Conservation (phyloP, 2,888 invertebrate genomes). For the Globia sparganii region DNA sequence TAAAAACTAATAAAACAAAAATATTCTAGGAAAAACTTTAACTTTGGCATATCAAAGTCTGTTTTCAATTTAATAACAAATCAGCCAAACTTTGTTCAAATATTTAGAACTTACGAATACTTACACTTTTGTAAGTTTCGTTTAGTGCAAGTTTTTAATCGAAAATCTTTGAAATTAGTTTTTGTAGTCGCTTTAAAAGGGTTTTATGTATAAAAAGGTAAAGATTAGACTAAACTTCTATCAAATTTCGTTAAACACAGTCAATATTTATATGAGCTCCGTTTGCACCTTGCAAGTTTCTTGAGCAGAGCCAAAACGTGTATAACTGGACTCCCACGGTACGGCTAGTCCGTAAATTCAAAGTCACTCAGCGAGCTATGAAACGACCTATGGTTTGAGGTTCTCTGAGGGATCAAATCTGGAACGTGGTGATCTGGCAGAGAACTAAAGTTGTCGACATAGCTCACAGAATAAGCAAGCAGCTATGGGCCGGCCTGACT, state of each 20-base stretch:
- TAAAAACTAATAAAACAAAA: constrained; percentile 5
- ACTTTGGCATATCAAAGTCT: constrained; percentile 42
- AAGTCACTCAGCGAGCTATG: too few relatives aligned
- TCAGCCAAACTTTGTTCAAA: constrained; percentile 38
- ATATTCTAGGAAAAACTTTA: constrained; percentile 22
- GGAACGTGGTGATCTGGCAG: too few relatives aligned
- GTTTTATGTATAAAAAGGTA: not conserved
- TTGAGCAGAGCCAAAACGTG: not conserved
- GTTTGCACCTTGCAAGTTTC: not conserved
- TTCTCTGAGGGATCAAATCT: too few relatives aligned
- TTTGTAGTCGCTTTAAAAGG: constrained; percentile 16
- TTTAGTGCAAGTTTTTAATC: constrained; percentile 25
- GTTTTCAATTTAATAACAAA: constrained; percentile 38
- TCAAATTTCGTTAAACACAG: not conserved
- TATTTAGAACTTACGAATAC: constrained; percentile 43
- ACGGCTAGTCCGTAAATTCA: not conserved
- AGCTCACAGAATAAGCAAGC: too few relatives aligned
- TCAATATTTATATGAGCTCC: too few relatives aligned
- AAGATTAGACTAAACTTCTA: not conserved
- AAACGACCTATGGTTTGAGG: too few relatives aligned
- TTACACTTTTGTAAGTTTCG: constrained; percentile 24
- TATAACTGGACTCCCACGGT: not conserved
- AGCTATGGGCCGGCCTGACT: too few relatives aligned
- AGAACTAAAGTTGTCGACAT: too few relatives aligned
- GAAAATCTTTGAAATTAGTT: constrained; percentile 47